Evolutionary conservation across 2,113 vertebrate genomes (phyloP).

Genomic region (Dolichallabes microphthalmus): DNA sequence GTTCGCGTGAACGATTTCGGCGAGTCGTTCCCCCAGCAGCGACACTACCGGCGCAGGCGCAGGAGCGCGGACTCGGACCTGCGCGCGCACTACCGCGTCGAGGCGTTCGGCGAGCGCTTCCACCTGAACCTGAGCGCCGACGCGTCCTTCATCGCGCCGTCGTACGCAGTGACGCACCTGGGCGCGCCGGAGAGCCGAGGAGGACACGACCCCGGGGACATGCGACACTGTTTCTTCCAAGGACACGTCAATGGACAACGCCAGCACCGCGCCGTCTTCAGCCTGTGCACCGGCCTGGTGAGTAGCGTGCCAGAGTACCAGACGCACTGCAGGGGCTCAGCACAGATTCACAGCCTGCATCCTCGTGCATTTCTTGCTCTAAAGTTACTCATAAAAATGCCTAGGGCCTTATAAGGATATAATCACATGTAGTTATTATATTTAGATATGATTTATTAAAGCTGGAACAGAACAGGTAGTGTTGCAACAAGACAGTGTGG

Average conservation of each 20-base stretch:
- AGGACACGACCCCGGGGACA: constrained; percentile 59
- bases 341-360: too few relatives aligned
- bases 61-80: constrained; percentile 73
- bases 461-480: background rate
- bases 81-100: constrained; percentile 82
- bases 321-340: background rate
- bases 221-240: constrained; percentile 92
- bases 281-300: constrained; percentile 92
- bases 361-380: too few relatives aligned
- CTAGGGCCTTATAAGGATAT: background rate
- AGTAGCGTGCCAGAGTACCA: constrained; percentile 60
- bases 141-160: constrained; percentile 80
- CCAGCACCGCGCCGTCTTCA: constrained; percentile 81
- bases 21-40: constrained; percentile 79
- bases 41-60: constrained; percentile 81
- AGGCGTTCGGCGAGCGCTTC: constrained; percentile 88
- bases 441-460: background rate
- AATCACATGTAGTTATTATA: background rate
- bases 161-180: constrained; percentile 80
- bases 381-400: background rate
- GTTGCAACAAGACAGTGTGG: background rate
- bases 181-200: constrained; percentile 63
- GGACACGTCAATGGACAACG: constrained; percentile 85
- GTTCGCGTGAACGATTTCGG: constrained; percentile 88
- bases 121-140: constrained; percentile 90